Evolutionary conservation across 1,140 invertebrate genomes (phyloP).

Genomic region (Nixonia krombeini): DNA sequence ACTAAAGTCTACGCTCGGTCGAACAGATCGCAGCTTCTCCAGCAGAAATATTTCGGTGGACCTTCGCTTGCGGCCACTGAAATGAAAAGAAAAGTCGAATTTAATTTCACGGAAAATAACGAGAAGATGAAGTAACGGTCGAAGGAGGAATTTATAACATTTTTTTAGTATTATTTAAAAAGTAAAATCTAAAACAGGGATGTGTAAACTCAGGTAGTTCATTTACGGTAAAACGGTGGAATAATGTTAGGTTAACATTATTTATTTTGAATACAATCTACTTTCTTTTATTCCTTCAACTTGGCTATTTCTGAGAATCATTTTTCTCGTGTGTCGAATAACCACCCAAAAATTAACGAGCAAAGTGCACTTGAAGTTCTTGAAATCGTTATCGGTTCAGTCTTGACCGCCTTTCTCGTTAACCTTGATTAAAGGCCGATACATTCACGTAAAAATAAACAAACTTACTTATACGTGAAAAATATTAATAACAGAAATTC

Average conservation of each 20-base stretch:
- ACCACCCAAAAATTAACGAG: slow-evolving; percentile 23
- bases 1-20: slow-evolving; percentile 12
- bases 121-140: background rate
- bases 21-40: slow-evolving; percentile 19
- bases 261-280: background rate
- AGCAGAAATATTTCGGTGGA: slow-evolving; percentile 13
- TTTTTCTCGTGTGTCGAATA: background rate
- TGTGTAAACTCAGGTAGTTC: no score
- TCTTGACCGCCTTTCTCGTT: slow-evolving; percentile 45
- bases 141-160: no score
- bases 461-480: background rate
- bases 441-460: slow-evolving; percentile 12
- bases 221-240: background rate
- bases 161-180: background rate
- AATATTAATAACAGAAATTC: background rate
- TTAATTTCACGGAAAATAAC: background rate
- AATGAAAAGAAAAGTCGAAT: slow-evolving; percentile 10
- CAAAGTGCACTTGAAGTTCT: slow-evolving; percentile 26
- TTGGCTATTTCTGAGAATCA: background rate
- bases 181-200: no score
- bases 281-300: no score
- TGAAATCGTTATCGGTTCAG: slow-evolving; percentile 37
- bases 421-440: slow-evolving; percentile 41
- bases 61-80: slow-evolving; percentile 34
- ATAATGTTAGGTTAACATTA: background rate